These are phyloP conservation scores for Lutjanus campechanus DNA, from an alignment of 2,797 vertebrate genomes.

Conservation along the genomic window DNA sequence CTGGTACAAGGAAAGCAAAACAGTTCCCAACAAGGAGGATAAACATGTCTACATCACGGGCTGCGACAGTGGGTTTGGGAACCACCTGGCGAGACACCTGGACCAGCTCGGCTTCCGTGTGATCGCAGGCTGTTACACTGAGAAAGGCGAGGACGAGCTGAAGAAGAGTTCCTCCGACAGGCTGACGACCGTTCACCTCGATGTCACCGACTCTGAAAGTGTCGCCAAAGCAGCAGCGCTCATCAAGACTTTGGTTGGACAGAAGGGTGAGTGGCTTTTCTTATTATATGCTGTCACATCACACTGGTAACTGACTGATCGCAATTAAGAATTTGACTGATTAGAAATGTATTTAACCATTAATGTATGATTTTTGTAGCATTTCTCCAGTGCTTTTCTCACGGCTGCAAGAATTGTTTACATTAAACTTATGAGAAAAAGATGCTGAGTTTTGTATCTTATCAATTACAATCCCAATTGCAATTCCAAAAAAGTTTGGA, in stretches of 20 bases:
- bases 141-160: constrained; percentile 84
- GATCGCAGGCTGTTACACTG: constrained; percentile 82
- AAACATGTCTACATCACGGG: constrained; percentile 87
- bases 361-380: no score
- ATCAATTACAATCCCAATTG: no score
- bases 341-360: no score
- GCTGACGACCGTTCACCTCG: constrained; percentile 74
- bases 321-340: no score
- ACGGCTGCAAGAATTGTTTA: no score
- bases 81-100: constrained; percentile 79
- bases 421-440: no score
- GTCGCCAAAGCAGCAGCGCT: constrained; percentile 65
- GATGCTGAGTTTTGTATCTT: no score
- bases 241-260: constrained; percentile 76
- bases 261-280: constrained; percentile 69
- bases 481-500: no score
- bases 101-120: constrained; percentile 81
- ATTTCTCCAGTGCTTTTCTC: no score
- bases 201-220: constrained; percentile 77
- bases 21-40: constrained; percentile 73
- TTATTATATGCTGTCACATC: background rate
- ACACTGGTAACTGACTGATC: background rate
- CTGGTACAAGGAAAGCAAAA: constrained; percentile 76
- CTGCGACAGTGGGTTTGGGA: constrained; percentile 84
- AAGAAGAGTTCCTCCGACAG: constrained; percentile 76